phyloP scores from a whole-genome alignment of 2,888 invertebrate species.

The Stramonita haemastoma region DNA sequence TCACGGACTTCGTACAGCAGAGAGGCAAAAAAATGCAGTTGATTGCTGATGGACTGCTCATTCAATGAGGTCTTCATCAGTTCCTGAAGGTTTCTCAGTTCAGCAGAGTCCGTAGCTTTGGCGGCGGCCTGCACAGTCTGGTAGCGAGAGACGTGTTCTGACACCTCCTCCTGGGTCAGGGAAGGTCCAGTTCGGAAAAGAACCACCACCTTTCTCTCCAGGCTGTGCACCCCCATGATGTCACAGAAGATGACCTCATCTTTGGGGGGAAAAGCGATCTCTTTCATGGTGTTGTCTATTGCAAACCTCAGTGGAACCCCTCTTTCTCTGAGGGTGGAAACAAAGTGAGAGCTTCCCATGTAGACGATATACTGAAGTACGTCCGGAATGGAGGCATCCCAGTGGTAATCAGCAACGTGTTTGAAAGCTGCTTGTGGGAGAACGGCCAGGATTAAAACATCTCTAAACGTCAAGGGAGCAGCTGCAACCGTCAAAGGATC shows the following conservation, averaged over 20 bases:
- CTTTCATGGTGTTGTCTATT: conserved; percentile 20
- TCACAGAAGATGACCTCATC: conserved; percentile 26
- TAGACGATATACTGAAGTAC: neutral
- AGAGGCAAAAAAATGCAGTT: neutral
- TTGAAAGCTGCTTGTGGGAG: neutral
- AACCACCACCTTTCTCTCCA: conserved; percentile 33
- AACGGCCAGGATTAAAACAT: conserved; percentile 14
- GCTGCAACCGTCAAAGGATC: neutral
- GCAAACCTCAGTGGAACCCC: conserved; percentile 7
- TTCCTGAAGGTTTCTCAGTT: neutral
- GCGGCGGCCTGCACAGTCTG: neutral
- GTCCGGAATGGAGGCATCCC: neutral
- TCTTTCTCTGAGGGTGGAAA: neutral
- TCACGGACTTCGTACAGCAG: neutral
- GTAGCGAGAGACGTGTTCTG: neutral
- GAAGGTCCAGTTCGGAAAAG: neutral
- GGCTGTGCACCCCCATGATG: conserved; percentile 7
- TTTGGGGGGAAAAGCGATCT: conserved; percentile 12
- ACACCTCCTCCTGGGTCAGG: neutral
- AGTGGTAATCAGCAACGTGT: neutral
- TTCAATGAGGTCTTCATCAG: neutral
- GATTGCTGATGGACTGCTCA: neutral
- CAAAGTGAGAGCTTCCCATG: neutral
- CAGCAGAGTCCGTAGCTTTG: too few relatives aligned
- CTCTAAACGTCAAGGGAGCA: conserved; percentile 3